Conservation (phyloP, 2,888 invertebrate species). For the Allolobophora icterica region DNA sequence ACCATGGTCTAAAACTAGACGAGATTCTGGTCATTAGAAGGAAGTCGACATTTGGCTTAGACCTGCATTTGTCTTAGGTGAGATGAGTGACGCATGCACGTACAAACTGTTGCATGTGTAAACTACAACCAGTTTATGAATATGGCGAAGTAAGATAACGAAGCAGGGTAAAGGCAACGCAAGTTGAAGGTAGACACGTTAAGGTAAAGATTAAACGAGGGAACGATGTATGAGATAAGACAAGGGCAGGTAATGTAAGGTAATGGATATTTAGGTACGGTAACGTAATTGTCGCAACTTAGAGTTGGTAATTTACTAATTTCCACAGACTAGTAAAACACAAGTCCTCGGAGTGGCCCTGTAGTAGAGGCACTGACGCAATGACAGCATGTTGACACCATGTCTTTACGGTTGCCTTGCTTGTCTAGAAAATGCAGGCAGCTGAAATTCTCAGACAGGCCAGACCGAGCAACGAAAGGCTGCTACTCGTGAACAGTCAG, state of each 20-base stretch:
- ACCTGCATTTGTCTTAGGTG: background rate
- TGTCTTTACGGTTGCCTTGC: background rate
- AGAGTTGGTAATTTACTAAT: background rate
- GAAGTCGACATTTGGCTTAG: too few species aligned
- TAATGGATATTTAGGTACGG: background rate
- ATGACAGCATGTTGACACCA: background rate
- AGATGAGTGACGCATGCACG: background rate
- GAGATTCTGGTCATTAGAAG: too few species aligned
- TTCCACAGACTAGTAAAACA: background rate
- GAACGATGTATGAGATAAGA: background rate
- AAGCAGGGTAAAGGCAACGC: background rate
- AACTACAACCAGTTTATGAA: background rate
- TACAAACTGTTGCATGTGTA: background rate
- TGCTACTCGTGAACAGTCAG: background rate
- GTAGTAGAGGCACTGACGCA: background rate
- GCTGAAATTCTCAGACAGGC: background rate
- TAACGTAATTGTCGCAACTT: background rate
- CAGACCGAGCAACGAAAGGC: background rate
- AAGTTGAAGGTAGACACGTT: background rate
- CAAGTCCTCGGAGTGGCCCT: background rate
- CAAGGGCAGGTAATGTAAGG: background rate
- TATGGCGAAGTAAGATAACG: background rate
- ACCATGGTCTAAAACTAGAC: too few species aligned
- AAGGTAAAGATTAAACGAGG: background rate
- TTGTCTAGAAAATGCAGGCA: background rate